Percentiles rank a stretch among this genome's conserved stretches.
Conservation (phyloP, 2,888 invertebrate species). For the Carcina quercana region DNA sequence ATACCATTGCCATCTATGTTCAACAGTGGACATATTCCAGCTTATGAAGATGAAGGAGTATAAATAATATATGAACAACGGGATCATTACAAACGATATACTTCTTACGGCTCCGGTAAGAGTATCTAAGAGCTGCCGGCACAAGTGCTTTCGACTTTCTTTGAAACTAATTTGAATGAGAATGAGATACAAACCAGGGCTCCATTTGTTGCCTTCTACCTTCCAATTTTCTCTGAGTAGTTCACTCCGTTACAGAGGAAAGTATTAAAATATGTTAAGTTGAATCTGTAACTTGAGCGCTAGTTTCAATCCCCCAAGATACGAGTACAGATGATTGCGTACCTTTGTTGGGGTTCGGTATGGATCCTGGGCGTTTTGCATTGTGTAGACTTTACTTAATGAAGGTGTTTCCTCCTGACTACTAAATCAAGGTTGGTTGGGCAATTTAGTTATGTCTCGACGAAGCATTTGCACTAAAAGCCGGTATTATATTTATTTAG, state of each 20-base stretch:
- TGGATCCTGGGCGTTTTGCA: constrained; percentile 5
- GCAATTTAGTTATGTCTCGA: too few species aligned
- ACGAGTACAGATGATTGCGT: constrained; percentile 12
- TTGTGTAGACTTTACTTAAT: constrained; percentile 11
- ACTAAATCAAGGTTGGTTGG: too few species aligned
- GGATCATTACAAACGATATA: too few species aligned
- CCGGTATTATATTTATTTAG: too few species aligned
- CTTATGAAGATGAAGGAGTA: too few species aligned
- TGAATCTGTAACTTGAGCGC: constrained; percentile 41
- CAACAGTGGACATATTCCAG: too few species aligned
- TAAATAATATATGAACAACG: too few species aligned
- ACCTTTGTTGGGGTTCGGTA: constrained; percentile 12
- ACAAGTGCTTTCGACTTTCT: too few species aligned
- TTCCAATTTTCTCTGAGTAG: constrained; percentile 59
- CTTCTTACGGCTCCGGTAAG: too few species aligned
- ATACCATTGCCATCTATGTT: too few species aligned
- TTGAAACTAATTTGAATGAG: constrained; percentile 61
- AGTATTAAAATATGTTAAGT: constrained; percentile 65
- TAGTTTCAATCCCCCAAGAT: constrained; percentile 25
- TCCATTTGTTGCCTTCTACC: constrained; percentile 60
- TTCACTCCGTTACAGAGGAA: constrained; percentile 36
- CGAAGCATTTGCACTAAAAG: too few species aligned
- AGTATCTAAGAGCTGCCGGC: too few species aligned
- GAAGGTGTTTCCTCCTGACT: constrained; percentile 19
- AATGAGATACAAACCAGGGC: constrained; percentile 46